Evolutionary conservation across 2,797 vertebrate species (phyloP).

Genomic region (Sebastiscus tertius): DNA sequence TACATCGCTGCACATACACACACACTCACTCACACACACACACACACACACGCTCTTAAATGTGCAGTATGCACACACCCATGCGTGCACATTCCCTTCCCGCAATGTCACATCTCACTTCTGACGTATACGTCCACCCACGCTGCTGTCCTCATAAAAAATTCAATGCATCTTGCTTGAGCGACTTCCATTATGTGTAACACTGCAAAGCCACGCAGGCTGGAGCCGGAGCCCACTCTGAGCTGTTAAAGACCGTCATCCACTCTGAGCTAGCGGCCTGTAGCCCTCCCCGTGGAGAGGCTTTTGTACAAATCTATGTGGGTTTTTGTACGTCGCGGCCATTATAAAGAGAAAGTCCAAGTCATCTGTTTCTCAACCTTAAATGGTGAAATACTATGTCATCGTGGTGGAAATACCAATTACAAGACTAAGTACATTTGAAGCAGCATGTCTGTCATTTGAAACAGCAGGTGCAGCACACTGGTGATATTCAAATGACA

Average conservation of each 20-base stretch:
- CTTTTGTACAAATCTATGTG: neutral
- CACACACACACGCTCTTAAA: neutral
- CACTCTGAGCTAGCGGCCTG: conserved; percentile 18
- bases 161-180: conserved; percentile 62
- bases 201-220: conserved; percentile 35
- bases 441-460: conserved; percentile 1
- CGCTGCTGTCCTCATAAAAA: conserved; percentile 70
- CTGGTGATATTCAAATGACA: neutral
- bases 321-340: conserved; percentile 15
- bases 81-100: conserved; percentile 17
- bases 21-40: neutral
- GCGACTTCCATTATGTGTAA: conserved; percentile 56
- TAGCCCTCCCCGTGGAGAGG: conserved; percentile 1
- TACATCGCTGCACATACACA: neutral
- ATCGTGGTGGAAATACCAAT: neutral
- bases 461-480: conserved; percentile 5
- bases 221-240: conserved; percentile 9
- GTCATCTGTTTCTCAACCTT: neutral
- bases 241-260: conserved; percentile 25
- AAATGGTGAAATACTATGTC: neutral
- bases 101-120: conserved; percentile 37
- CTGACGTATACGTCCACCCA: conserved; percentile 57
- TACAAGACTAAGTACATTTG: neutral
- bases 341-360: conserved; percentile 3
- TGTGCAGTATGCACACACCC: conserved; percentile 1